Percentiles rank a stretch among this genome's conserved stretches.
Conservation (phyloP, 1,140 invertebrate genomes). For the Drusus annulatus region DNA sequence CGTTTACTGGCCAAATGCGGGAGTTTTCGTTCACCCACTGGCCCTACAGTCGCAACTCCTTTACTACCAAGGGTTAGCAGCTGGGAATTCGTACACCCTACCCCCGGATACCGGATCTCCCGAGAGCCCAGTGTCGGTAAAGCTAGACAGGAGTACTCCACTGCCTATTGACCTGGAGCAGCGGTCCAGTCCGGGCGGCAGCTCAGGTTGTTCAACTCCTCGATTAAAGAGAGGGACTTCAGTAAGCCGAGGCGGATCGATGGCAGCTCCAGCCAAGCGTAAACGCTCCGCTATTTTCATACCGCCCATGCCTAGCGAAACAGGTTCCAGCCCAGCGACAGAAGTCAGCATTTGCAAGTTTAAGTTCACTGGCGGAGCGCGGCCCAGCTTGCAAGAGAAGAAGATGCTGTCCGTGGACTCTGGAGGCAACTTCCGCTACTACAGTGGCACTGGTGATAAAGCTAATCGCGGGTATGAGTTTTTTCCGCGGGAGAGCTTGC, state of each 20-base stretch:
- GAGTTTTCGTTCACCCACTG: constrained; percentile 81
- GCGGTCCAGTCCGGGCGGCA: constrained; percentile 50
- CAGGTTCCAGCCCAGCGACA: constrained; percentile 79
- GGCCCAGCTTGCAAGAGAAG: constrained; percentile 89
- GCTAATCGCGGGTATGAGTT: constrained; percentile 84
- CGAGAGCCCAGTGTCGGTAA: constrained; percentile 63
- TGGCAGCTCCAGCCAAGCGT: constrained; percentile 74
- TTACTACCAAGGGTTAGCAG: constrained; percentile 81
- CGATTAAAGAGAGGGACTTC: constrained; percentile 62
- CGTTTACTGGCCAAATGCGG: constrained; percentile 80
- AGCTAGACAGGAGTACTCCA: constrained; percentile 57
- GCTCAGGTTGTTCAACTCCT: constrained; percentile 60
- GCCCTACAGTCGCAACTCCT: constrained; percentile 80
- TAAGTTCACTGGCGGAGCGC: constrained; percentile 91
- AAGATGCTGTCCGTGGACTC: constrained; percentile 91
- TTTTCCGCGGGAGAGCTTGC: constrained; percentile 79
- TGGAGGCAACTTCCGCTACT: constrained; percentile 88
- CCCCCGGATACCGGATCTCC: constrained; percentile 61
- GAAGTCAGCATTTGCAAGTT: constrained; percentile 94
- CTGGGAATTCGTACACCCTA: constrained; percentile 59
- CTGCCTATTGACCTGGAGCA: constrained; percentile 67
- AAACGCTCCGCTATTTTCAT: constrained; percentile 88
- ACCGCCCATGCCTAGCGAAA: constrained; percentile 82
- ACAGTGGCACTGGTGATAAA: constrained; percentile 84
- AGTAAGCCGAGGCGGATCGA: constrained; percentile 74